Evolutionary conservation across 2,888 invertebrate genomes (phyloP), one percentile per base, ranked within the genome.

Genomic region (Drosophila percnosoma): DNA sequence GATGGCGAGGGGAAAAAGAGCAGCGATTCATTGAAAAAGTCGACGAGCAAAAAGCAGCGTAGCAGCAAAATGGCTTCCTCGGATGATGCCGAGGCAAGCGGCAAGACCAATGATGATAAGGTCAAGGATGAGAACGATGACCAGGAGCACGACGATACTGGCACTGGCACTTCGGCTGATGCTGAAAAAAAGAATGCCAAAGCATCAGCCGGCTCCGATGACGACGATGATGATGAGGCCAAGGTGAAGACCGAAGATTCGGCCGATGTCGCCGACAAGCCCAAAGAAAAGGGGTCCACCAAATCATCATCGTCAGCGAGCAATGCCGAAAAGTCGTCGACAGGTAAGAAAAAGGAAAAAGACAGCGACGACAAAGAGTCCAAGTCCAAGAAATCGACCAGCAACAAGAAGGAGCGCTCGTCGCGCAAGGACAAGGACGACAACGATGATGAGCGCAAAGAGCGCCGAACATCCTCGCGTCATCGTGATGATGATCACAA

Each of bases 281-380:
- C 89, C 51, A 90, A 90, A 58, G 91, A 90, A 38, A 88, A 84
- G 60, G 63, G 62, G 27, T 83, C 60, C 34, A 87, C 61, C 31
- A 87, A 87, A 63, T 86, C 76, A 40, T 82, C 74, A 38, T 81
- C 76, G 38, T 81, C 74, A 38, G 80, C 76, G 34, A 66, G 55
- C 55, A 57, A 64, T 42, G 75, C 77, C 42, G 82, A 80, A 31
- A 87, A 90, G 82, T 89, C 91, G 31, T 89, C 91, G 24, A 34
- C 72, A 86, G 93, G 93, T 91, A 92, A 92, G 92, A 92, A 92
- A 80, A 94, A 93, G 72, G 92, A 91, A 2, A 91, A 91, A 49
- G 88, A 88, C 34, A 75, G 61, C 4, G 86, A 79, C 86, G 93
- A 93, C 92, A 75, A 93, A 92, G 75, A 51, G 5, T 57, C 71